Evolutionary conservation across 2,888 invertebrate species (phyloP), one percentile per base, ranked within the genome.

Genomic region (Dryomyza anilis): DNA sequence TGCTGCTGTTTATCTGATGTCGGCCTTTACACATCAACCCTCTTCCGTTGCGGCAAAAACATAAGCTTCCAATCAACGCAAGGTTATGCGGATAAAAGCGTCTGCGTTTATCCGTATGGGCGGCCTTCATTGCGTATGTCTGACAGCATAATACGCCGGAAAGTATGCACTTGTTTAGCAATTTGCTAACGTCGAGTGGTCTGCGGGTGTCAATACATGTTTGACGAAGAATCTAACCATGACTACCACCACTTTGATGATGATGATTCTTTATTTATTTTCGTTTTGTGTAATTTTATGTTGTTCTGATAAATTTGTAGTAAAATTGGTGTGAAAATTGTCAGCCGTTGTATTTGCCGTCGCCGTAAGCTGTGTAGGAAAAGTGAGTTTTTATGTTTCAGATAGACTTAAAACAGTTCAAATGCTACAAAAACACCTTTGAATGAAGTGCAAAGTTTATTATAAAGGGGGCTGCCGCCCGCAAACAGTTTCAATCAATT

Each of bases 281-380:
- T 8, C 27, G 12, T 50, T 46, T 25, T 16, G 29, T 23, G 30
- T 45, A 21, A 53, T 39, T 33, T 12, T n/a, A n/a, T n/a, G n/a
- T n/a, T n/a, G n/a, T n/a, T n/a, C n/a, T n/a, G n/a, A n/a, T n/a
- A n/a, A n/a, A n/a, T 60, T 63, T 70, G 69, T 72, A n/a, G 65
- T 62, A 66, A 71, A 71, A 69, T 75, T 79, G 79, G 79, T 82
- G 83, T 81, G 82, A 82, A 82, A 78, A 80, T 78, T 78, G 80
- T 83, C 76, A 82, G 80, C 75, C 79, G 82, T 74, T 78, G 63
- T 73, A 67, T 55, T 46, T n/a, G n/a, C n/a, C n/a, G n/a, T n/a
- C n/a, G n/a, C n/a, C n/a, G n/a, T n/a, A n/a, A n/a, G n/a, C n/a
- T n/a, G n/a, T n/a, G n/a, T n/a, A n/a, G n/a, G n/a, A n/a, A n/a